Evolutionary conservation across 2,797 vertebrate species (phyloP), one percentile per base, ranked within the genome.

Genomic region (Crocidura indochinensis): DNA sequence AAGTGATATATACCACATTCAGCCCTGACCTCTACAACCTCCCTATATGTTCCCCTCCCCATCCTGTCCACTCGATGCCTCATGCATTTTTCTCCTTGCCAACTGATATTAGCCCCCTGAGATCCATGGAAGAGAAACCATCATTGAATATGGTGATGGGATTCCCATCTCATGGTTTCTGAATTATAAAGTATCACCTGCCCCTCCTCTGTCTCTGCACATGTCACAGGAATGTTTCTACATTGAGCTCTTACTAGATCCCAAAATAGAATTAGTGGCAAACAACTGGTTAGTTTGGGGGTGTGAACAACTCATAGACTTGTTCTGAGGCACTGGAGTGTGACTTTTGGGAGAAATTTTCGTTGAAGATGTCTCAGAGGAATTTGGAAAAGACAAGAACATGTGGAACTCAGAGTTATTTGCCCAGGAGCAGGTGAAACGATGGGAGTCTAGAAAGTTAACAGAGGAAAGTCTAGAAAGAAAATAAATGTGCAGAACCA

Each of bases 331-430:
- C 62, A 88, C 26, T 19, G 60, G 11, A 51, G 44, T 47, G 11
- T 71, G n/a, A 87, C n/a, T 86, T 82, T 83, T 67, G 44, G 27
- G 8, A 78, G 49, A 74, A 69, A 27, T 51, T 51, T 62, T 26
- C 31, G 31, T 12, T 29, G 76, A 81, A 65, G n/a, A 38, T 69
- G 29, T 83, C 72, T 74, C 26, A 46, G 15, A 75, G 24, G 53
- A 79, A 75, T 74, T 7, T 79, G 29, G 44, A 51, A 79, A 87
- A 87, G 20, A 46, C 53, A 60, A 10, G 67, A 20, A 31, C 26
- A 8, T 53, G 8, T 38, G 29, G 10, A 75, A 8, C 31, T 8
- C 12, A 10, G 20, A 20, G 53, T 22, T 74, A 69, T 71, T 73
- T 60, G 67, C 22, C 56, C 77, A 17, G 19, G 17, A 24, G n/a